Evolutionary conservation across 2,888 invertebrate genomes (phyloP), one percentile per base, ranked within the genome.

Genomic region (Eurois occulta): DNA sequence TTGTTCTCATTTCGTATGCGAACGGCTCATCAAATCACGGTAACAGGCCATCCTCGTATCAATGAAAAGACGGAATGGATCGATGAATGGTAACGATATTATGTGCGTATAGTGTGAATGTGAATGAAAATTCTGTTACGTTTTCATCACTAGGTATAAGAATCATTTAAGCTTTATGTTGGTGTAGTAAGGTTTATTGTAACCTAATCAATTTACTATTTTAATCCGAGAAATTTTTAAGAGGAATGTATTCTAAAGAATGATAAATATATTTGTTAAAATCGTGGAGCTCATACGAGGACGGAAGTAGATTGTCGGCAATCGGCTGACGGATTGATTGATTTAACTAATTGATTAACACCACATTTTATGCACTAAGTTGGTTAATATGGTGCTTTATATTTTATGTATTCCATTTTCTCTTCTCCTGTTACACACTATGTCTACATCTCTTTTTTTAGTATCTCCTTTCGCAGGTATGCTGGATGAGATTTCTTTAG

Each of bases 1-100:
- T 55, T 41, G 11, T 70, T 62, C 72, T 67, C 60, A 58, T 80
- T 43, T 48, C 13, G 13, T 73, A 81, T 69, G 65, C 62, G 21
- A 74, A 81, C 11, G 62, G 70, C 38, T 74, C 73, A 73, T 74
- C 66, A 85, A 80, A 82, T 85, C 81, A 62, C 64, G 41, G 62
- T 52, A 80, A 85, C 68, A 43, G 60, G 16, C 66, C 18, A 74
- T 85, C 24, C 35, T 5, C 62, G n/a, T 43, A 35, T 68, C 1
- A 62, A 80, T 58, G 18, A 28, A 28, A 18, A 58, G 58, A 58
- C 3, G 58, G 28, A 58, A 58, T 65, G 48, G 64, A 64, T 72
- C 71, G 35, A 72, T 72, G n/a, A 58, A 32, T 11, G 18, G 24
- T 52, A 43, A 62, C 21, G 41, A 41, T 10, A n/a, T 41, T 16